Conservation (phyloP, 1,140 invertebrate species). For the Leptonema lineaticorne region DNA sequence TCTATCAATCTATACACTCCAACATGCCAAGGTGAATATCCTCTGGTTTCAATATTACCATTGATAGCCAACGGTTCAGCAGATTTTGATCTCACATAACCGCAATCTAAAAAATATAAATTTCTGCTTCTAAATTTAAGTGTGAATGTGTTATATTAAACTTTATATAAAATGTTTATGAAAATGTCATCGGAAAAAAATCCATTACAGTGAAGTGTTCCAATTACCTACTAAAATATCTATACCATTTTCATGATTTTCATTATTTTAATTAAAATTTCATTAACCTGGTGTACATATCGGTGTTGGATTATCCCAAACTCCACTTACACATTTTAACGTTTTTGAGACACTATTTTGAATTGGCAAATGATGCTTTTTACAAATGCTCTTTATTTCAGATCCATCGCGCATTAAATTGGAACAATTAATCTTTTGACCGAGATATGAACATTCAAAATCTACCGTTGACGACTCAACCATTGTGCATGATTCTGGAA, state of each 20-base stretch:
- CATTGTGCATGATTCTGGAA: not conserved
- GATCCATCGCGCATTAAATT: too few relatives aligned
- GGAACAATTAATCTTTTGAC: too few relatives aligned
- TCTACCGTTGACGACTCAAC: not conserved
- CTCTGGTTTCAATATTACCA: not conserved
- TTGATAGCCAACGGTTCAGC: not conserved
- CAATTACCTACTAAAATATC: too few relatives aligned
- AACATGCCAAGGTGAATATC: slow-evolving; percentile 8
- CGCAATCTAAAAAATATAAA: slow-evolving; percentile 9
- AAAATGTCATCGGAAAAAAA: too few relatives aligned
- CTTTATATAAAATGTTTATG: too few relatives aligned
- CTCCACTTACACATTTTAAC: not conserved
- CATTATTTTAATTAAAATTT: too few relatives aligned
- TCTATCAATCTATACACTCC: slow-evolving; percentile 1
- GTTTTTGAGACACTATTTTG: not conserved
- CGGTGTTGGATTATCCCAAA: not conserved
- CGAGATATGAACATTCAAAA: not conserved
- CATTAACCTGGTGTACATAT: too few relatives aligned
- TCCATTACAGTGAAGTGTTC: too few relatives aligned
- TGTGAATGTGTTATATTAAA: too few relatives aligned
- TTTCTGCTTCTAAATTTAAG: not conserved
- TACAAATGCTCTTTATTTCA: too few relatives aligned
- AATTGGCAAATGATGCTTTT: not conserved
- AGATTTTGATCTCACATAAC: not conserved
- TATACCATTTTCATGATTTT: too few relatives aligned